A percentile compares a stretch with the other conserved stretches of the same genome.
Conservation (phyloP, 2,113 vertebrate species). For the Penelope pileata region DNA sequence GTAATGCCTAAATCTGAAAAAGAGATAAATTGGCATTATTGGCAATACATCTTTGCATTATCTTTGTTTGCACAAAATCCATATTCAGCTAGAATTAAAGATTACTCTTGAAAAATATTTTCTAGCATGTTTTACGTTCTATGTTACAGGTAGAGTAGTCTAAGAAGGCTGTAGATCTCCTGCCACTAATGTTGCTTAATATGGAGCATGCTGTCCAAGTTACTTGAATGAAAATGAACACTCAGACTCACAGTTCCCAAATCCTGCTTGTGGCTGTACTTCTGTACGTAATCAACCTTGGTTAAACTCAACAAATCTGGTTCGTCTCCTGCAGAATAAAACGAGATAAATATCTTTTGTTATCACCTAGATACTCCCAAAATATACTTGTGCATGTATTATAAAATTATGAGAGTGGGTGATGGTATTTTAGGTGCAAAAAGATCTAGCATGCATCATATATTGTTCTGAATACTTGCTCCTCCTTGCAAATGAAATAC, state of each 20-base stretch:
- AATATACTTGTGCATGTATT: not conserved
- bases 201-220: not conserved
- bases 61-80: not conserved
- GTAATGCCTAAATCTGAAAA: not conserved
- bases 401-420: not conserved
- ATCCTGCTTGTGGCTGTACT: not conserved
- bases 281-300: not conserved
- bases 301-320: not conserved
- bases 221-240: not conserved
- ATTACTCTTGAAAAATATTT: not conserved
- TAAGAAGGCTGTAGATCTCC: not conserved
- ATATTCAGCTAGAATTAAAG: not conserved
- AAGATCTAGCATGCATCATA: not conserved
- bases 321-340: not conserved
- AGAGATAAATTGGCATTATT: not conserved
- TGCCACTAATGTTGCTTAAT: not conserved
- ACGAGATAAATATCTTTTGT: not conserved
- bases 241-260: not conserved
- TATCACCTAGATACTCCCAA: not conserved
- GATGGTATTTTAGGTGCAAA: not conserved
- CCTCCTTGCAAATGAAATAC: not conserved
- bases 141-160: not conserved
- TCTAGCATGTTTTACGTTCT: not conserved
- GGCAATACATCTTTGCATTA: not conserved
- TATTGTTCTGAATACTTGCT: not conserved